Evolutionary conservation across 2,113 vertebrate species (phyloP).

Genomic region (Litocranius walleri): DNA sequence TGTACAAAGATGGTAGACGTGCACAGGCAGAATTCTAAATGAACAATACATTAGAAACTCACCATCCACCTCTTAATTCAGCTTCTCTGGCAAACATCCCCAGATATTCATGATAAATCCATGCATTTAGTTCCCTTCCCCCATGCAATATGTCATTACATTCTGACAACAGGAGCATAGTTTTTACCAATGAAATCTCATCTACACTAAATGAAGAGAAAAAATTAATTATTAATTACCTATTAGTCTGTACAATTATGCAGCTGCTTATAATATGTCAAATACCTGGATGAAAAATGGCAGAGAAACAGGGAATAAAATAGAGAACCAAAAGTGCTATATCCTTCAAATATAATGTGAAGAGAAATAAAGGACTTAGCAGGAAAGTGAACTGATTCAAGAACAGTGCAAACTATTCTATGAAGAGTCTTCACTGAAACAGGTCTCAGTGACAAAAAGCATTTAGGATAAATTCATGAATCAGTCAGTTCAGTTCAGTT

Average conservation of each 20-base stretch:
- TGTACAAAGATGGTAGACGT: not conserved
- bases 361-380: not conserved
- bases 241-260: not conserved
- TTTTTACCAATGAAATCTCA: not conserved
- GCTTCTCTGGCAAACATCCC: not conserved
- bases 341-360: not conserved
- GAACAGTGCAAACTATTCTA: not conserved
- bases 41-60: not conserved
- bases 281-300: not conserved
- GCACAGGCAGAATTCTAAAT: not conserved
- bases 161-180: not conserved
- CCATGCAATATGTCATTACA: not conserved
- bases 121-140: not conserved
- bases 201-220: not conserved
- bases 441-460: not conserved
- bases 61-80: not conserved
- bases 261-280: not conserved
- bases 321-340: not conserved
- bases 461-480: constrained; percentile 8
- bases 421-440: not conserved
- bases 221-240: not conserved
- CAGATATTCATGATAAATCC: not conserved
- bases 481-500: no score
- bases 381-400: not conserved
- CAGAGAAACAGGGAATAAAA: not conserved